Evolutionary conservation across 35 echinoderm and acorn worm species (phyloP).

Genomic region (Apostichopus californicus): DNA sequence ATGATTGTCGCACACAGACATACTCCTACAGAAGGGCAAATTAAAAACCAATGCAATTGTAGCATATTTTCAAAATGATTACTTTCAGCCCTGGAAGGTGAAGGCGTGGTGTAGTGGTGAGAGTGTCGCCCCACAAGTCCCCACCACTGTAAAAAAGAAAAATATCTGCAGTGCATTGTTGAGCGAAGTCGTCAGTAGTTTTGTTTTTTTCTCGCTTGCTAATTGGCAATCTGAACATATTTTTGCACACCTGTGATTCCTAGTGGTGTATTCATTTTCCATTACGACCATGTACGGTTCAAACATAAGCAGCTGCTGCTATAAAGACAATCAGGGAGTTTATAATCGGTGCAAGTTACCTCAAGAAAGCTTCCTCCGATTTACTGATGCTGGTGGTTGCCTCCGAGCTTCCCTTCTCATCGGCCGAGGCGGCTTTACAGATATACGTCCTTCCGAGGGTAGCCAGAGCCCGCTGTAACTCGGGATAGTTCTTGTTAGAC

Average conservation of each 20-base stretch:
- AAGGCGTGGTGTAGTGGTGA: neutral
- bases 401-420: constrained; percentile 43
- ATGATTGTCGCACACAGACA: constrained; percentile 63
- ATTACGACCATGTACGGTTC: no score
- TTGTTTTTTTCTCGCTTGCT: no score
- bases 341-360: constrained; percentile 1
- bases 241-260: no score
- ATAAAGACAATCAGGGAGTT: no score
- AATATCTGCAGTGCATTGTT: no score
- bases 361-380: constrained; percentile 76
- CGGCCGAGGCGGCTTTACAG: constrained; percentile 59
- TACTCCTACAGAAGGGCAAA: constrained; percentile 61
- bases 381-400: constrained; percentile 49
- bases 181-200: neutral
- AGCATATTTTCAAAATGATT: no score
- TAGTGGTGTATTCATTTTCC: no score
- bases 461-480: constrained; percentile 86
- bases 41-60: no score
- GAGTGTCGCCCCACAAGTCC: constrained; percentile 49
- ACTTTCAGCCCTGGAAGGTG: no score
- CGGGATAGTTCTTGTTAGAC: constrained; percentile 67
- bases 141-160: constrained; percentile 57
- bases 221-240: no score
- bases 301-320: no score
- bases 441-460: constrained; percentile 92